A percentile compares a stretch with the other conserved stretches of the same genome.
phyloP scores from a whole-genome alignment of 2,113 vertebrate genomes.

The Aix galericulata region DNA sequence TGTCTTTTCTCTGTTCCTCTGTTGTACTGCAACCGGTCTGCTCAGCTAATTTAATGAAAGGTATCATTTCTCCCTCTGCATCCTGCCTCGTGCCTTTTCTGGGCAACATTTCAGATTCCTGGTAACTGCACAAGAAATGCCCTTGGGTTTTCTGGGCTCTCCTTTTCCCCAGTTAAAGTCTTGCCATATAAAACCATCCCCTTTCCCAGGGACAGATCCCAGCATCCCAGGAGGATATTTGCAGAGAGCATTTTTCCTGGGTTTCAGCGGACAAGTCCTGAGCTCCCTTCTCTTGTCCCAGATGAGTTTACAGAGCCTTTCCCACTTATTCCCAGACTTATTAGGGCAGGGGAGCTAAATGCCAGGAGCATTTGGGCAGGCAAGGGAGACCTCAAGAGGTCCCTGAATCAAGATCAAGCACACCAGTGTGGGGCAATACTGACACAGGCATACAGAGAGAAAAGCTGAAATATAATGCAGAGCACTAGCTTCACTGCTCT shows the following conservation, averaged over 20 bases:
- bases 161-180: neutral
- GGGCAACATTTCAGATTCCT: neutral
- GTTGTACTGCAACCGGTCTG: neutral
- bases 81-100: neutral
- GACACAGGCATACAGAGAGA: fast-evolving
- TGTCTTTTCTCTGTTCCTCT: neutral
- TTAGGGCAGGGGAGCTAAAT: no score
- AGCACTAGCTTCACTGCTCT: neutral
- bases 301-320: neutral
- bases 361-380: neutral
- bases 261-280: neutral
- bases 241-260: neutral
- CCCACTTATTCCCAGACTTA: neutral
- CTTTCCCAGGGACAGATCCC: neutral
- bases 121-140: neutral
- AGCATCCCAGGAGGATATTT: neutral
- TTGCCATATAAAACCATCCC: neutral
- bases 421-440: neutral
- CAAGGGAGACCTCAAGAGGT: neutral
- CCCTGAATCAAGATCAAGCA: neutral
- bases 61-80: neutral
- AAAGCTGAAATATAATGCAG: neutral
- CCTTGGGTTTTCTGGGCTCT: neutral
- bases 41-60: neutral
- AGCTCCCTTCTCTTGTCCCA: neutral